Evolutionary conservation across 2,888 invertebrate species (phyloP), one percentile per base, ranked within the genome.

Genomic region (Chloroclystis v-ata): DNA sequence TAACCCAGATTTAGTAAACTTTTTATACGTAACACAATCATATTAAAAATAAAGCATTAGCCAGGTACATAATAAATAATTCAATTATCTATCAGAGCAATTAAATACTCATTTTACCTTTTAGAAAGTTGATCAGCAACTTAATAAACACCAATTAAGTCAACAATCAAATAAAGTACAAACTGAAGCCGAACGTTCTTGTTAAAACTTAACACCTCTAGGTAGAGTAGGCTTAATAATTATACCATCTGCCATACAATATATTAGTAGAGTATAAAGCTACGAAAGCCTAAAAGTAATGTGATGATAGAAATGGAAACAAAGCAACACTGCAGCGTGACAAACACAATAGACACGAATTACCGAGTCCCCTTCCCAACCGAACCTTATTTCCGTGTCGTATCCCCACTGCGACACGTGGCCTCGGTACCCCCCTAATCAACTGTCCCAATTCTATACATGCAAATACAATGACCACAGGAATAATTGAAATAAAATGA

Each of bases 331-430:
- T 45, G 38, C 45, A 45, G 49, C 42, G 45, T 45, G 33, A 45
- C 44, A 49, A 40, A 49, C 43, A 43, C 48, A 49, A 44, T 41
- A 37, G 35, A 7, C 20, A 20, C 37, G 39, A 44, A 49, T 45
- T 45, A 49, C 42, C 16, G 41, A 42, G 47, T 47, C 51, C 51
- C 47, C 47, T 51, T 51, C 43, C 47, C 38, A 26, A 47, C 26
- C 32, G 45, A 50, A 40, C 48, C 47, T 40, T 54, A 43, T 49
- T 49, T 49, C 47, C 49, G 43, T 47, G 43, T 49, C 48, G 47
- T 26, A 33, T 38, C 41, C 54, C 51, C 52, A 49, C 47, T 38
- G 51, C 39, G 49, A 47, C 54, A 52, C 54, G 49, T 49, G 14
- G 28, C 28, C 47, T 47, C 42, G 33, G 12, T 51, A 24, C 50